Evolutionary conservation across 2,888 invertebrate genomes (phyloP), one percentile per base, ranked within the genome.

Genomic region (Sialis fuliginosa): DNA sequence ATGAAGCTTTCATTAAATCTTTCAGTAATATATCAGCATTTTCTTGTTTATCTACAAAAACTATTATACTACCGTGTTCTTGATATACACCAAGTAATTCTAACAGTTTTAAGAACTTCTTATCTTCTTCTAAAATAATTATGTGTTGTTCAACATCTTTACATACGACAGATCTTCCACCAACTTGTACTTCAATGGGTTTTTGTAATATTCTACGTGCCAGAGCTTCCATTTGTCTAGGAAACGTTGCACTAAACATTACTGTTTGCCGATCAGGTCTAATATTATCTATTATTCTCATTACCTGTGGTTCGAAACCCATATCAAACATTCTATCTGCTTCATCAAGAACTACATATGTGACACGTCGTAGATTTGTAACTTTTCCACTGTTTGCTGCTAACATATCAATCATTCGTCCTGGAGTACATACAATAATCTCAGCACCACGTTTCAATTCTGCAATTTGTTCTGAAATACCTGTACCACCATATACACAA

Each of bases 281-380:
- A 1, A 97, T 85, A 63, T 96, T 96, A 62, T 97, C 96, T 55
- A 98, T 86, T 48, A 99, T 96, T 56, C 92, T 77, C 91, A 93
- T 96, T 5, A 92, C 92, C 79, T 79, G 54, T 0, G 93, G 95
- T 66, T 98, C 98, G 62, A 98, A 99, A 12, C 96, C 96, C 95
- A 98, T 96, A 63, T 99, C 98, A 62, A 98, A 98, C 98, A 98
- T 98, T 39, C 98, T 74, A 65, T 99, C 98, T 0, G 98, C 98
- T 66, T 99, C 98, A 63, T 99, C 98, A 35, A 99, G 67, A 1
- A 99, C 98, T 40, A 98, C 81, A 61, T 96, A 99, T 0, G 97
- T 97, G 39, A 95, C 92, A 39, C 98, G 73, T n/a, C 89, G 74
- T 50, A 98, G 69, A 68, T 99, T 99, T 6, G 98, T 99, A 2